Evolutionary conservation across 2,797 vertebrate species (phyloP), one percentile per base, ranked within the genome.

Genomic region (Anableps anableps): DNA sequence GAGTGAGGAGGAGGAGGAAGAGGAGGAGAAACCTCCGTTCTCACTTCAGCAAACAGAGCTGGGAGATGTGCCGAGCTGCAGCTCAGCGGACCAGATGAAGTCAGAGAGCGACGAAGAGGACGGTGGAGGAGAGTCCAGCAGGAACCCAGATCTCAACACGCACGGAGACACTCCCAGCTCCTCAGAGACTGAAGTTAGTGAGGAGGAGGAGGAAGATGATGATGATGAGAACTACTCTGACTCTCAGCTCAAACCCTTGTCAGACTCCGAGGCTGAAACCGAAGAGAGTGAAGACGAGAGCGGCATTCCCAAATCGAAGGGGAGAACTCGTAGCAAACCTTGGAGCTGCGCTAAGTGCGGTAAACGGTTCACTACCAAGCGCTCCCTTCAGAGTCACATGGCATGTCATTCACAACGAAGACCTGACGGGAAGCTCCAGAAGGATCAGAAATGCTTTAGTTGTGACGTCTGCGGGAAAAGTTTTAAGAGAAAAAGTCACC

Each of bases 351-450:
- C 64, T 0, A 36, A 68, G 64, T 68, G 64, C 21, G 21, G 36
- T 5, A 68, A 68, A 26, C 64, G 36, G 21, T 68, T 68, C 10
- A 4, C 23, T 5, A 41, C 9, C 36, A 68, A 68, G 64, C 36
- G 64, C 36, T 68, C 64, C 64, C 38, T 68, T 68, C 64, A 68
- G 64, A 68, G 64, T 41, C 64, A 68, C 64, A 68, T 68, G 64
- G 64, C 36, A 13, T 41, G 64, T 41, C 64, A 68, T 41, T 41
- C 64, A 23, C 36, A 68, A 38, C 2, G 10, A 11, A 23, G 19
- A 68, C 16, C 64, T 68, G 64, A 68, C 0, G 36, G 23, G 36
- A 68, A 58, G 13, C 3, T 11, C 55, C 55, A 58, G n/a, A 58
- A 41, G 64, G 64, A 68, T 16, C 21, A 23, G 36, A 68, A 68